Conservation (phyloP, 2,797 vertebrate genomes). For the Rhyacichthys aspro region DNA sequence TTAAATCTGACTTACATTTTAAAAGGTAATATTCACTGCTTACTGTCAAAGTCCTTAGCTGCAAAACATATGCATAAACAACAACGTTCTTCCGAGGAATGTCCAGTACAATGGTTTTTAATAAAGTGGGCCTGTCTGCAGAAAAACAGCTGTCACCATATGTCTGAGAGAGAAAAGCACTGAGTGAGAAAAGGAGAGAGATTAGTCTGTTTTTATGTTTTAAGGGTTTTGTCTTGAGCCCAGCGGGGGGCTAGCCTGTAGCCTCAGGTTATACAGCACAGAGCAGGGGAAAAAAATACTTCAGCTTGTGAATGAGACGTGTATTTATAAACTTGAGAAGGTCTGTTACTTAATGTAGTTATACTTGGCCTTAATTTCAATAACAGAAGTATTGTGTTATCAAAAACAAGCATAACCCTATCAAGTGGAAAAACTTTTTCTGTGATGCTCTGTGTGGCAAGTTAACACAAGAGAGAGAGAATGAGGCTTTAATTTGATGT, state of each 20-base stretch:
- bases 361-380: background rate
- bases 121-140: background rate
- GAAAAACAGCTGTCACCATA: slow-evolving; percentile 7
- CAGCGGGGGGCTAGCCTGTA: slow-evolving; percentile 86
- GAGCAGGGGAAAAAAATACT: slow-evolving; percentile 86
- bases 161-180: background rate
- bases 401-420: no score
- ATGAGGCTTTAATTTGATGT: slow-evolving; percentile 18
- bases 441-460: no score
- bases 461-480: background rate
- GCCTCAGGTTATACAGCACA: slow-evolving; percentile 88
- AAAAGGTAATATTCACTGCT: no score
- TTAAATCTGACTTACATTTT: no score
- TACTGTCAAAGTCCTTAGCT: no score
- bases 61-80: no score
- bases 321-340: background rate
- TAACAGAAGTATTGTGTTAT: no score
- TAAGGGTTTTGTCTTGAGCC: slow-evolving; percentile 86
- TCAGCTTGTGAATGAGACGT: slow-evolving; percentile 30
- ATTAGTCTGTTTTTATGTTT: slow-evolving; percentile 70
- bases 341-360: no score
- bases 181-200: slow-evolving; percentile 30
- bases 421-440: no score
- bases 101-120: background rate
- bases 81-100: background rate